Evolutionary conservation across 2,797 vertebrate genomes (phyloP).

Genomic region (Leptatherina wallacei): DNA sequence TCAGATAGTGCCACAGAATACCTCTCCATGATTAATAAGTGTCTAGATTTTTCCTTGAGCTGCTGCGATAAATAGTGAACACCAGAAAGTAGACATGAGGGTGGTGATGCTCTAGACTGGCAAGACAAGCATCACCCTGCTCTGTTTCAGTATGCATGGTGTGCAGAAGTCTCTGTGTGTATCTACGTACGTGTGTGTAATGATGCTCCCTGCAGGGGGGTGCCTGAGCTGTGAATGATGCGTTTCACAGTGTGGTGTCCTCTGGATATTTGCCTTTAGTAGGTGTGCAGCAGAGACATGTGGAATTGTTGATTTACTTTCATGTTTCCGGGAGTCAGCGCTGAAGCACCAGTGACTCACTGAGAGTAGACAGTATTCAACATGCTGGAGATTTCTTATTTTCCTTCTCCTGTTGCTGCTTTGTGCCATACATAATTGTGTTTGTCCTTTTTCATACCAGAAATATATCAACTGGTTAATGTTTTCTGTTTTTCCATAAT

Average conservation of each 20-base stretch:
- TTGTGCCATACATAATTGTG: conserved; percentile 32
- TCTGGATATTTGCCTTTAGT: conserved; percentile 59
- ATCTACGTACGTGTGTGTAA: not conserved
- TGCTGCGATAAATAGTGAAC: conserved; percentile 36
- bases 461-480: conserved; percentile 14
- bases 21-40: conserved; percentile 23
- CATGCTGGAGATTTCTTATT: conserved; percentile 24
- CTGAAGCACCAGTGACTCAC: conserved; percentile 21
- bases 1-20: conserved; percentile 1
- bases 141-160: not conserved
- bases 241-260: conserved; percentile 61
- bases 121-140: conserved; percentile 42
- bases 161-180: not conserved
- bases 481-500: conserved; percentile 23
- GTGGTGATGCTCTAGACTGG: conserved; percentile 40
- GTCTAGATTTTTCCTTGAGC: conserved; percentile 15
- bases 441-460: conserved; percentile 27
- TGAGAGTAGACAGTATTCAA: conserved; percentile 15
- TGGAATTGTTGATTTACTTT: conserved; percentile 53
- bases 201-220: conserved; percentile 36
- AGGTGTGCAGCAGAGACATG: conserved; percentile 54
- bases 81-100: conserved; percentile 49
- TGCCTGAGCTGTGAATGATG: conserved; percentile 69
- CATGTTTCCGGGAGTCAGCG: conserved; percentile 37
- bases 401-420: conserved; percentile 25